These are phyloP conservation scores for Cephus sareptanus DNA, from an alignment of 2,888 invertebrate species.

Conservation along the genomic window DNA sequence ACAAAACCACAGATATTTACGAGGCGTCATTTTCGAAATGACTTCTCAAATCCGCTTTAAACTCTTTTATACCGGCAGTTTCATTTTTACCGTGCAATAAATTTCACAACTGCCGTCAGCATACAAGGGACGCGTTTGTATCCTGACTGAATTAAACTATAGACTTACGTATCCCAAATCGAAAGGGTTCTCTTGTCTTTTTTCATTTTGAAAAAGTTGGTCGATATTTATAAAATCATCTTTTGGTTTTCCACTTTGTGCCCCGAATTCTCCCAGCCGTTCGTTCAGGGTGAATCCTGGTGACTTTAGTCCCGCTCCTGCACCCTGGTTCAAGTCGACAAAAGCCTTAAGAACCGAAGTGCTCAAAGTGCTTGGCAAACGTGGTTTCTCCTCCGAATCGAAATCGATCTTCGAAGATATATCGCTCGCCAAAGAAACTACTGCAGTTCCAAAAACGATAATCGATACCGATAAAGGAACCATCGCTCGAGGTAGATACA, in stretches of 20 bases:
- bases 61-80: neutral
- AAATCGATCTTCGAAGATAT: slow-evolving; percentile 45
- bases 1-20: neutral
- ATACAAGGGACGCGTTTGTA: neutral
- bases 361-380: slow-evolving; percentile 7
- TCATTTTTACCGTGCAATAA: neutral
- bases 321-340: slow-evolving; percentile 16
- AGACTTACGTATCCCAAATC: neutral
- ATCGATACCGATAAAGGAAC: neutral
- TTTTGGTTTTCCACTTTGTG: neutral
- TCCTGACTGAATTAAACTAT: neutral
- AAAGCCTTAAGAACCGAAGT: slow-evolving; percentile 17
- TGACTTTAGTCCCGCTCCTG: slow-evolving; percentile 6
- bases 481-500: neutral
- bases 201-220: slow-evolving; percentile 11
- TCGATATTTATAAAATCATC: slow-evolving; percentile 16
- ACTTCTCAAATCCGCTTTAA: neutral
- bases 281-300: slow-evolving; percentile 8
- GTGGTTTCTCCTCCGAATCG: slow-evolving; percentile 27
- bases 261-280: slow-evolving; percentile 6
- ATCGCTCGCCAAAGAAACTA: slow-evolving; percentile 10
- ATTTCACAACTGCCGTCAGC: neutral
- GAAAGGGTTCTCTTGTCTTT: neutral
- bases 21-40: neutral
- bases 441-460: neutral